A percentile compares a stretch with the other conserved stretches of the same genome.
Conservation (phyloP, 2,888 invertebrate genomes). For the Resseliella maxima region DNA sequence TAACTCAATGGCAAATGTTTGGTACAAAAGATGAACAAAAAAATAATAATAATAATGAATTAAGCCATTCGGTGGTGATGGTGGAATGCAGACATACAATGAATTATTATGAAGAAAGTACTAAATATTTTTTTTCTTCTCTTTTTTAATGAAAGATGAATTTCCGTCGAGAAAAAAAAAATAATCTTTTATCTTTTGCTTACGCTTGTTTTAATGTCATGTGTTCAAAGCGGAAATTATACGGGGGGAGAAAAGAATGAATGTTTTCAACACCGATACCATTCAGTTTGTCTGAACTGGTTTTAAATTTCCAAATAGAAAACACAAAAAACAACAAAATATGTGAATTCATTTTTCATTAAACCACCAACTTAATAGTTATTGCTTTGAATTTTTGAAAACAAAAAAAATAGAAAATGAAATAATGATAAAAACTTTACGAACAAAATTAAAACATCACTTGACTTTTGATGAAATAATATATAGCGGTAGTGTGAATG, state of each 20-base stretch:
- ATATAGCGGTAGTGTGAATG: neutral
- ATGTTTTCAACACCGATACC: neutral
- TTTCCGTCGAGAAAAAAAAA: neutral
- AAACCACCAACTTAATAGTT: neutral
- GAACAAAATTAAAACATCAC: neutral
- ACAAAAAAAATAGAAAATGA: neutral
- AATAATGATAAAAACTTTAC: neutral
- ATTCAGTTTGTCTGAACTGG: too few relatives aligned
- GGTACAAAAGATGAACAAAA: slow-evolving; percentile 1
- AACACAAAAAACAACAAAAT: neutral
- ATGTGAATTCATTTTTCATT: too few relatives aligned
- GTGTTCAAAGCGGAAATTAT: slow-evolving; percentile 26
- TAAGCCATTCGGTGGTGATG: too few relatives aligned
- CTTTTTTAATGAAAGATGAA: neutral
- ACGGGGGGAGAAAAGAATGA: neutral
- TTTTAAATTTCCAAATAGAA: neutral
- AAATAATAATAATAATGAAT: slow-evolving; percentile 26
- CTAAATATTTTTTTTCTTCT: neutral
- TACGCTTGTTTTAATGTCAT: neutral
- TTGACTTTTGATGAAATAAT: neutral
- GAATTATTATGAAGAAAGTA: slow-evolving; percentile 21
- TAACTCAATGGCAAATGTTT: slow-evolving; percentile 44
- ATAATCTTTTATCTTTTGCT: neutral
- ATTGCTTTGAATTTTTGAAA: neutral
- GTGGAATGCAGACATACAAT: neutral